Evolutionary conservation across 92 coral and sea anemone genomes (phyloP), one percentile per base, ranked within the genome.

Genomic region (Epizoanthus rinbou): DNA sequence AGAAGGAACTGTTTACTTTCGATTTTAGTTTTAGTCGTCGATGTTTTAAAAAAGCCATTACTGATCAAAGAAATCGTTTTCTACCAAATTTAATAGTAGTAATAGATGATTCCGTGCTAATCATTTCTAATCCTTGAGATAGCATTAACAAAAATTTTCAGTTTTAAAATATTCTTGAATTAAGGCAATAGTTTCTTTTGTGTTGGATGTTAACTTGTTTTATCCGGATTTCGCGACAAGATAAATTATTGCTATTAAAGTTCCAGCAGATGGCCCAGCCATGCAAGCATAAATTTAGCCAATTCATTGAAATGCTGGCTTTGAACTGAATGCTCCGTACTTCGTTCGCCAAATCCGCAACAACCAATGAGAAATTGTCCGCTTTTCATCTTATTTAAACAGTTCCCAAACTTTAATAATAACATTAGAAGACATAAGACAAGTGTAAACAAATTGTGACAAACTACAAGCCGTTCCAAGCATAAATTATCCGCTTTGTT

Each of bases 311-410:
- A 24, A 60, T 14, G 71, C 71, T 37, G 13, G 47, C 22, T 62
- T 19, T 2, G 33, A 78, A n/a, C n/a, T n/a, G n/a, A 43, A 17
- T 19, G 47, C 6, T 4, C 24, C 22, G 59, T 25, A 19, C 59
- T 21, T 41, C 13, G 41, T 78, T 60, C 37, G 25, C 56, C 41
- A 78, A 35, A 17, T 76, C 31, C 18, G 58, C 21, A 62, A 78
- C 41, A 25, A 45, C 82, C 82, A 78, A 78, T 78, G 82, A 78
- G 57, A 78, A 37, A 24, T 41, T 62, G 14, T 57, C 50, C 73
- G 47, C 9, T 62, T 41, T 78, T 41, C 28, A 28, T 22, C 65
- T 39, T 60, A 63, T 78, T 62, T 63, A 59, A 78, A 78, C 57
- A 62, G 82, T 63, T 78, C 59, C 17, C 3, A 78, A 78, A 11